A percentile compares a stretch with the other conserved stretches of the same genome.
Evolutionary conservation across 2,888 invertebrate genomes (phyloP).

Genomic region (Hydriomena furcata): DNA sequence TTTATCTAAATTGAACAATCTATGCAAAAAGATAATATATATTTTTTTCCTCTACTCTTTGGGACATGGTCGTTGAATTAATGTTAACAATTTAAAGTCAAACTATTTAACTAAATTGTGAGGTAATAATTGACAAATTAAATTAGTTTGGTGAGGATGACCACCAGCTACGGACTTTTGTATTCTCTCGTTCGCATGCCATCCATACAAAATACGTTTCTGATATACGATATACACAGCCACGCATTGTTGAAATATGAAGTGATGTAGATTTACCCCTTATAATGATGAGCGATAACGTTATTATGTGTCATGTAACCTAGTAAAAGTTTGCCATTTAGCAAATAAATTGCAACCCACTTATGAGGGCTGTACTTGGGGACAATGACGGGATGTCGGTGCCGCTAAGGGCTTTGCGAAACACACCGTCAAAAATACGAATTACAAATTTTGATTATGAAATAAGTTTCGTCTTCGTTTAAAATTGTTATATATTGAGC

Average conservation of each 20-base stretch:
- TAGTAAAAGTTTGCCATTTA: slow-evolving; percentile 37
- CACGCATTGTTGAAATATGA: neutral
- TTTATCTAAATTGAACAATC: neutral
- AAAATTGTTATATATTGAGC: too few relatives aligned
- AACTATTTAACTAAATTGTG: too few relatives aligned
- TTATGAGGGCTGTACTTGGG: slow-evolving; percentile 19
- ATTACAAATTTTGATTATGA: too few relatives aligned
- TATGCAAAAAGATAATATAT: neutral
- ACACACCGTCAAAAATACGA: slow-evolving; percentile 13
- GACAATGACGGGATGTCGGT: slow-evolving; percentile 45
- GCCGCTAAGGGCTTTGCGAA: slow-evolving; percentile 16
- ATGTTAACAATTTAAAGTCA: too few relatives aligned
- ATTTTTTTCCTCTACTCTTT: slow-evolving; percentile 6
- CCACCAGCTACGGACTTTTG: too few relatives aligned
- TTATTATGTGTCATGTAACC: slow-evolving; percentile 37
- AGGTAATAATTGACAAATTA: too few relatives aligned
- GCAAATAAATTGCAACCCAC: slow-evolving; percentile 35
- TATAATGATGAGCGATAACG: slow-evolving; percentile 18
- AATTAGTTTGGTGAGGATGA: too few relatives aligned
- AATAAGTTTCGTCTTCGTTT: too few relatives aligned
- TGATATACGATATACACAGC: too few relatives aligned
- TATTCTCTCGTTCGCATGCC: too few relatives aligned
- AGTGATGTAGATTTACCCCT: neutral
- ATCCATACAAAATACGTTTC: too few relatives aligned
- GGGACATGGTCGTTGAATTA: slow-evolving; percentile 1